Base-by-base conservation (phyloP, 2,113 vertebrate genomes). In the Dasyurus viverrinus region DNA sequence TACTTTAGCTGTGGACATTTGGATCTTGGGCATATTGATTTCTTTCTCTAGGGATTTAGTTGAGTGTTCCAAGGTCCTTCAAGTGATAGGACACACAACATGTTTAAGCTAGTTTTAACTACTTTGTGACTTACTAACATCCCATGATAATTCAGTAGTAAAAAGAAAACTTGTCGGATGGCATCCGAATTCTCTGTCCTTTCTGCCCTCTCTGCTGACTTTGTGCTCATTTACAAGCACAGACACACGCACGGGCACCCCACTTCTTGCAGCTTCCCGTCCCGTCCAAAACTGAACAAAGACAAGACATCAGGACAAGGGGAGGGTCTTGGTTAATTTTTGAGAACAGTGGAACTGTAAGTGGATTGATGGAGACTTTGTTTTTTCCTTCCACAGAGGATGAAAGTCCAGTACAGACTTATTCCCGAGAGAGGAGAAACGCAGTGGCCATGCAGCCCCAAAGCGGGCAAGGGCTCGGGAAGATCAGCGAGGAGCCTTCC, bases 401-500 rank as follows among this genome's bases (percentile, higher is more conserved):
- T 98, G 99, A 99, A 98, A 99, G 98, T 98, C 99, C 99, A 96
- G 99, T 98, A 95, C 98, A 99, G 96, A 99, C 99, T 76, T 99
- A 99, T 99, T 99, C 99, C 98, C 99, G 99, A 89, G 99, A 99
- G 98, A 99, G 99, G 98, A 99, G 99, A 98, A 99, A 99, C 97
- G 99, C 99, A 12, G 99, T 99, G 98, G 98, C 99, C 96, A 99
- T 99, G 98, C 99, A 99, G 98, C 99, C 99, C 54, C 98, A 98
- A 95, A 98, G 98, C 91, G 98, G 98, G 53, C 98, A 98, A 96
- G 98, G 98, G 8, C 98, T 99, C 94, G 94, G 99, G 97, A 99
- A 99, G 98, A 98, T 99, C 97, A 99, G 98, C 55, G 99, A 99
- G 98, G 99, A 99, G 98, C 99, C 99, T 92, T 99, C 99, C 92